Conservation (phyloP, 2,888 invertebrate species). For the Lithodes maja region DNA sequence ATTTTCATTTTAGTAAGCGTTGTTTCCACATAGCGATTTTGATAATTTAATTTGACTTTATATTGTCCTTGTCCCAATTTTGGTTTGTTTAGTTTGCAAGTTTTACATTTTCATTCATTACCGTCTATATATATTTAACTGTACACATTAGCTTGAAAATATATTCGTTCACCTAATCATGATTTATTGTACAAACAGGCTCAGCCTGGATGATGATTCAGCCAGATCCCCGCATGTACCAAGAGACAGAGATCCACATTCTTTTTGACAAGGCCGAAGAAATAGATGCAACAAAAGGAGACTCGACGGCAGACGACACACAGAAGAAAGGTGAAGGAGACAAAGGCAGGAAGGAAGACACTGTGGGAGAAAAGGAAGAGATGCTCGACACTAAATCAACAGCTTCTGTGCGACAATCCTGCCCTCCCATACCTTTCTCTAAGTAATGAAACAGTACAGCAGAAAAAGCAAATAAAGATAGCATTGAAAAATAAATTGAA, state of each 20-base stretch:
- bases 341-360: not conserved
- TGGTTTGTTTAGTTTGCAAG: too few relatives aligned
- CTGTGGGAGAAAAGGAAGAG: not conserved
- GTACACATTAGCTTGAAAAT: too few relatives aligned
- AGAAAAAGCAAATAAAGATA: too few relatives aligned
- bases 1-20: too few relatives aligned
- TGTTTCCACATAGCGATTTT: too few relatives aligned
- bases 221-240: conserved; percentile 87
- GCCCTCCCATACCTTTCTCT: conserved; percentile 1
- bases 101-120: too few relatives aligned
- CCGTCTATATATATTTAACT: too few relatives aligned
- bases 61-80: too few relatives aligned
- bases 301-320: not conserved
- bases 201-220: conserved; percentile 78
- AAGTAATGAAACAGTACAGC: not conserved
- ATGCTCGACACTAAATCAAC: not conserved
- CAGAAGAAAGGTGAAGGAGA: not conserved
- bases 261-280: conserved; percentile 89
- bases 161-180: too few relatives aligned
- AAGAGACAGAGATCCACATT: conserved; percentile 90
- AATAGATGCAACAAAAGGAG: conserved; percentile 73
- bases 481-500: too few relatives aligned
- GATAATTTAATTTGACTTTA: too few relatives aligned
- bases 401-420: not conserved
- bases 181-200: conserved; percentile 67